Evolutionary conservation across 2,797 vertebrate species (phyloP), one percentile per base, ranked within the genome.

Genomic region (Spinibarbus caldwelli): DNA sequence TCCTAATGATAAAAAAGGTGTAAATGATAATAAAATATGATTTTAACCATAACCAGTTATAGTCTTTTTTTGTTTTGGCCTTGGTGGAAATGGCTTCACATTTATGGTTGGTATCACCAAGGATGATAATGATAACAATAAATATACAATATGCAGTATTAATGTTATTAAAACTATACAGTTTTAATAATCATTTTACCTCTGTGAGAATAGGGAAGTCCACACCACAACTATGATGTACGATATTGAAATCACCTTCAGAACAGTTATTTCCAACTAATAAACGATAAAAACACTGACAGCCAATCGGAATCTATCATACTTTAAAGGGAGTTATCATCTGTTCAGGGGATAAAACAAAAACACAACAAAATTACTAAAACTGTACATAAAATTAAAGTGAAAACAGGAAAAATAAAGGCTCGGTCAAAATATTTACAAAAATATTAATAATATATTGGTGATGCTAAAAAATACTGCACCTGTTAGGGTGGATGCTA

Each of bases 21-120:
- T 31, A 62, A 68, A 77, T 54, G 8, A n/a, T n/a, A 64, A 82
- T 70, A 52, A 26, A 82, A 59, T 49, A 11, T 77, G 1, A 43
- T n/a, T 59, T 54, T 17, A 29, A 78, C 17, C 26, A 43, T 77
- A 78, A 31, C 11, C 8, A 29, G 3, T 1, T 29, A 15, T 29
- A 6, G n/a, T 45, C 10, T 45, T 43, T 78, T 3, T 64, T 29
- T 47, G 15, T 15, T 45, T 45, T n/a, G 54, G 14, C 57, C 54
- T n/a, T 77, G 36, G 2, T 62, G 36, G 26, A 26, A 59, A 41
- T 19, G 14, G 54, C 15, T 78, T 41, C 5, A 64, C 3, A 5
- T 62, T 73, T n/a, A n/a, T n/a, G 4, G 54, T 34, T 10, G 2
- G 23, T 34, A 21, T 36, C 47, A 54, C 47, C 29, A 14, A 52